Evolutionary conservation across 2,797 vertebrate genomes (phyloP).

Genomic region (Phoxinus dragarum): DNA sequence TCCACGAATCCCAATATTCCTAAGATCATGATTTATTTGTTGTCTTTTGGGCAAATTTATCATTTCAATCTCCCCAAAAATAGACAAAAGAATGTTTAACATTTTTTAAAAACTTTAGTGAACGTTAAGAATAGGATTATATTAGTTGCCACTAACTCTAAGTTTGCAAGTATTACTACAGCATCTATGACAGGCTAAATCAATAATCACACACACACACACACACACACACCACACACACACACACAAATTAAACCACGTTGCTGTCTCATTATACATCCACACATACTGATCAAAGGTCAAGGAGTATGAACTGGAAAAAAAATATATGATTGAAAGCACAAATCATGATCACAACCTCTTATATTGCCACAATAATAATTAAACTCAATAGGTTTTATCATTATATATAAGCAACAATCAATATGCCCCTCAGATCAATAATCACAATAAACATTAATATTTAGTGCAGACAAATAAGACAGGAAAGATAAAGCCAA

Average conservation of each 20-base stretch:
- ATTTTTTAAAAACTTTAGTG: slow-evolving; percentile 4
- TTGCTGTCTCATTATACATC: not conserved
- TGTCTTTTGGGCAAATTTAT: slow-evolving; percentile 15
- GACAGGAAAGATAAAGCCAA: not conserved
- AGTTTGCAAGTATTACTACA: not conserved
- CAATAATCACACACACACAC: slow-evolving; percentile 9
- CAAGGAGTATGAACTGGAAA: not conserved
- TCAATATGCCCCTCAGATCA: not conserved
- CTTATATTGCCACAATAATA: not conserved
- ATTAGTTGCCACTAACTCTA: not conserved
- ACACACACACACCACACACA: no score
- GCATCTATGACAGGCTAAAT: not conserved
- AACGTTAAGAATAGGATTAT: not conserved
- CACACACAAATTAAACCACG: slow-evolving; percentile 7
- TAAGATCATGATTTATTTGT: slow-evolving; percentile 30
- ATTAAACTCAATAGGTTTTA: not conserved
- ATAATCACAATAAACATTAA: not conserved
- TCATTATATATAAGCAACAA: not conserved
- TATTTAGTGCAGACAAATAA: not conserved
- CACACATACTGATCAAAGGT: not conserved
- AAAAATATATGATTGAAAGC: not conserved
- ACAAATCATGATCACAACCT: not conserved
- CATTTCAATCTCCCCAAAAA: slow-evolving; percentile 26
- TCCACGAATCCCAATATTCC: slow-evolving; percentile 27
- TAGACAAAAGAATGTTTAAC: slow-evolving; percentile 33